Conservation (phyloP, 2,888 invertebrate genomes). For the Diarsia brunnea region DNA sequence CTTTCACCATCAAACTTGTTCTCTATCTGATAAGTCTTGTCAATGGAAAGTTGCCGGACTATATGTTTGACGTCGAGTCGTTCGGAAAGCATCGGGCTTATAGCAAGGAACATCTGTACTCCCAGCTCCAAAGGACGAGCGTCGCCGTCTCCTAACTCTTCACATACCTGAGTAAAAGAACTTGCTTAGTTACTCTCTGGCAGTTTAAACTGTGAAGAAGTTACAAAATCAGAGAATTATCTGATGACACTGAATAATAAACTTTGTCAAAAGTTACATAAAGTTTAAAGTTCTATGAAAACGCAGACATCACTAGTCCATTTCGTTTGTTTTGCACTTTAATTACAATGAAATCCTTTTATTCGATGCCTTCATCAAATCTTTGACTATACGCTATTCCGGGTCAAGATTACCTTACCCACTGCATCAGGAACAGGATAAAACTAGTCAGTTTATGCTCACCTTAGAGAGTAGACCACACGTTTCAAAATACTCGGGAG, state of each 20-base stretch:
- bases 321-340: not conserved
- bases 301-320: not conserved
- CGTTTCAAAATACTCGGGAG: constrained; percentile 93
- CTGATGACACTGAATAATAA: not conserved
- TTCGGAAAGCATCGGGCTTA: constrained; percentile 97
- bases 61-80: constrained; percentile 92
- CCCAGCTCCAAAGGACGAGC: constrained; percentile 92
- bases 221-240: not conserved
- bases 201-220: not conserved
- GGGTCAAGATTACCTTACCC: not conserved
- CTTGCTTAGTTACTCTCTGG: not conserved
- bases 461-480: constrained; percentile 93
- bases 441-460: constrained; percentile 58
- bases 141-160: constrained; percentile 91
- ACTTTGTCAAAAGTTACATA: not conserved
- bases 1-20: constrained; percentile 98
- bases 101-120: constrained; percentile 93
- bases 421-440: not conserved
- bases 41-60: constrained; percentile 88
- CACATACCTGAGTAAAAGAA: constrained; percentile 89
- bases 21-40: constrained; percentile 92
- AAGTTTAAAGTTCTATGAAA: not conserved
- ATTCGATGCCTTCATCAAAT: constrained; percentile 1
- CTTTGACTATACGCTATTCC: not conserved
- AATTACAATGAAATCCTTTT: not conserved